Evolutionary conservation across 2,797 vertebrate species (phyloP), one percentile per base, ranked within the genome.

Genomic region (Heterohyrax brucei): DNA sequence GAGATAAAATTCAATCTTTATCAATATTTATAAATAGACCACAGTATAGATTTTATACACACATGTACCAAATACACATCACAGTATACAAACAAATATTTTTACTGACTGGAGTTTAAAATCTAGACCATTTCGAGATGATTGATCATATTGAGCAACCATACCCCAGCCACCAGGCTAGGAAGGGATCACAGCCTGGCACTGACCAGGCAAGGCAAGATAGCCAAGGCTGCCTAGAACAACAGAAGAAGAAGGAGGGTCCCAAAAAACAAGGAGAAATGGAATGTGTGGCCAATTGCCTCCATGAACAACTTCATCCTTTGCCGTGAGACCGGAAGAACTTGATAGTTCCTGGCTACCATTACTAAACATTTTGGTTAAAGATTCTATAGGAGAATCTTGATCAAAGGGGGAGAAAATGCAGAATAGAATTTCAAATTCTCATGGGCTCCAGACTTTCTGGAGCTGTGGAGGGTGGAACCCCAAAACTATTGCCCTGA

Each of bases 31-130:
- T 7, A 76, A 5, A 26, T 10, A 8, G 64, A 79, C 53, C 28
- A 13, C 1, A 83, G 13, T 21, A n/a, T 48, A 83, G 28, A n/a
- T 66, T 70, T 70, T 70, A 33, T 70, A 18, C 64, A 70, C 16
- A 18, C 66, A n/a, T 10, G n/a, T 14, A 68, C 7, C 53, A 24
- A 5, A 7, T 61, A 61, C 12, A 22, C 44, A 14, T 9, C 61
- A 2, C 0, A 3, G 50, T 0, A 1, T 4, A 0, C 18, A 0
- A 13, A 33, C 61, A 21, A 46, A 5, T 12, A 0, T 13, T 24
- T 22, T 21, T 5, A 7, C 10, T 21, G 46, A 26, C 8, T 1
- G 1, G 39, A 12, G 53, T 30, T 3, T 61, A 62, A 3, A 0
- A 10, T 7, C 4, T 4, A 13, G 12, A 21, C 18, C 19, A 12